Evolutionary conservation across 2,113 vertebrate genomes (phyloP), one percentile per base, ranked within the genome.

Genomic region (Cryptoleucopteryx plumbea): DNA sequence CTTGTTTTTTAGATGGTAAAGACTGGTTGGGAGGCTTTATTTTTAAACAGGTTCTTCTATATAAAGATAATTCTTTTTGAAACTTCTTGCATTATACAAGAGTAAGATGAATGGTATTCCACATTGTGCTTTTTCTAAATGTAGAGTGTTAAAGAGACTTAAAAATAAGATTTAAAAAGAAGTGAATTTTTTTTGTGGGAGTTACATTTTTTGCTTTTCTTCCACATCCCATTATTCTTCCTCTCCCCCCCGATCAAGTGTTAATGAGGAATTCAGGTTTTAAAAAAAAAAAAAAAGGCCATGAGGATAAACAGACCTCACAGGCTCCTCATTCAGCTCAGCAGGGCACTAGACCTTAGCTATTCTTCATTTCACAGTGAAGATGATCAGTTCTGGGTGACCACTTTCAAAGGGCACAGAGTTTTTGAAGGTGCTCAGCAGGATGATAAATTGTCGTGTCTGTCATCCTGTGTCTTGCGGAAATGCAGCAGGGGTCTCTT

Each of bases 401-500:
- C 61, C 90, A 94, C 95, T 92, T 96, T 82, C 82, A 91, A 96
- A 96, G 94, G 95, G 78, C 94, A 61, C 45, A 47, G 40, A 43
- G 68, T 59, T 98, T 97, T 95, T 92, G 98, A 97, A 98, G 97
- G 86, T 48, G 86, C 94, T 48, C 47, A 95, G 97, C 98, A 96
- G 97, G 88, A 86, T 98, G 98, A 98, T 98, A 94, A 96, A 98
- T 98, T 21, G 89, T 42, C 3, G 11, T 75, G 94, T 75, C 93
- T 90, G 82, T 96, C 97, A 62, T 56, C 79, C 71, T 10, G 72
- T 45, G 80, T 38, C 38, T 52, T 67, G 87, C 2, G 71, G 96
- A 88, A 91, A 34, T 63, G 94, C 82, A 82, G 91, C 74, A 31
- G 85, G 82, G 93, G 77, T 63, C 93, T 84, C 73, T 36, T 71